A percentile compares a stretch with the other conserved stretches of the same genome.
Evolutionary conservation across 2,888 invertebrate genomes (phyloP).

Genomic region (Hyposoter didymator): DNA sequence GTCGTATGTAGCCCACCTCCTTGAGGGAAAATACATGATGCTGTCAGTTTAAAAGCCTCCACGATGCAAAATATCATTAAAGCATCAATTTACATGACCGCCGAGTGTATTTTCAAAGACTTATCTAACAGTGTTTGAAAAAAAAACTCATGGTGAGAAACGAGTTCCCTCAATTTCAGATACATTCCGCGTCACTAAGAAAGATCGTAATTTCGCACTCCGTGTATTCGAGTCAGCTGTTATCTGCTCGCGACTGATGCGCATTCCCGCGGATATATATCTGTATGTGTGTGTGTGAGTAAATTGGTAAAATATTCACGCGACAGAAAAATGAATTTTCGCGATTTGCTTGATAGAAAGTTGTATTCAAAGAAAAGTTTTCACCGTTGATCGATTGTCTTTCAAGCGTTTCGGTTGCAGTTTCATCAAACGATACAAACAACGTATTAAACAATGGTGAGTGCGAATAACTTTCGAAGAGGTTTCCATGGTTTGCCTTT

Average conservation of each 20-base stretch:
- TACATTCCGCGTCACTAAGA: background rate
- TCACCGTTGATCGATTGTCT: background rate
- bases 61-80: background rate
- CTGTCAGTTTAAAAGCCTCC: background rate
- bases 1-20: no score
- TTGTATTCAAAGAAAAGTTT: background rate
- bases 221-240: background rate
- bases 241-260: background rate
- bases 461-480: background rate
- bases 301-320: background rate
- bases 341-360: background rate
- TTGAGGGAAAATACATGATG: no score
- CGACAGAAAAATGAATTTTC: constrained; percentile 3
- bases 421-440: background rate
- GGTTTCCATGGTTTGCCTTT: background rate
- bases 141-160: background rate
- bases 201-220: background rate
- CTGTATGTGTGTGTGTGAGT: background rate
- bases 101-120: no score
- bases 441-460: background rate
- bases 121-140: background rate
- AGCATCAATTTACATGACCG: background rate
- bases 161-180: background rate
- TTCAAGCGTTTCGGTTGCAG: background rate
- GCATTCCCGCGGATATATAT: background rate